These are phyloP conservation scores for Mesocentrotus franciscanus DNA, from an alignment of 53 echinoderm and acorn worm species.

Conservation along the genomic window DNA sequence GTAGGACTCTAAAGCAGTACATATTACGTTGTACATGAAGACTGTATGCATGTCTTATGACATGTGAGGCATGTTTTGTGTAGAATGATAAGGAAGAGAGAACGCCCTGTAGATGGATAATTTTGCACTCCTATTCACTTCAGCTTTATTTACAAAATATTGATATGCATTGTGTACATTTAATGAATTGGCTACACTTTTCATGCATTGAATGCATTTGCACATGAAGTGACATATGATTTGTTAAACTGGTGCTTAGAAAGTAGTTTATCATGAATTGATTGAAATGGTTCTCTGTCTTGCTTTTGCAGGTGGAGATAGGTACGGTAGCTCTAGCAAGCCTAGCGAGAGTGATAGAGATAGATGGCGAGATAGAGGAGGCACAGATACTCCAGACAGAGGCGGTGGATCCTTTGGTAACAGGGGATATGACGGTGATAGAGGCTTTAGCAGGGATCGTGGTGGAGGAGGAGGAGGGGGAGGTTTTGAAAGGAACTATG, in stretches of 20 bases:
- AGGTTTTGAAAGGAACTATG: conserved; percentile 46
- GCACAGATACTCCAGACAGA: conserved; percentile 12
- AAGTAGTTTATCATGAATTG: neutral
- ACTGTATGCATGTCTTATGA: neutral
- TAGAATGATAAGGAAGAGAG: neutral
- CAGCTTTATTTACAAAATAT: neutral
- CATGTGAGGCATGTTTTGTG: neutral
- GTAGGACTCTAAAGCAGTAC: neutral
- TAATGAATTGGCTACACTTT: neutral
- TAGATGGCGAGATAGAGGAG: conserved; percentile 66
- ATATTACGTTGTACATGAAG: neutral
- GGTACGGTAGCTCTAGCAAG: conserved; percentile 46
- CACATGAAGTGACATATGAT: neutral
- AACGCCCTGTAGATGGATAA: neutral
- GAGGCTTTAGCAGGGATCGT: conserved; percentile 62
- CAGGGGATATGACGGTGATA: conserved; percentile 45
- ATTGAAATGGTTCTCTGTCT: neutral
- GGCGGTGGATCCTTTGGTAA: conserved; percentile 43
- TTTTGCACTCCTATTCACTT: neutral
- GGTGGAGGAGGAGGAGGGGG: conserved; percentile 14
- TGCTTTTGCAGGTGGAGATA: conserved; percentile 45
- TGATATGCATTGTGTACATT: neutral
- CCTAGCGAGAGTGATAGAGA: conserved; percentile 73
- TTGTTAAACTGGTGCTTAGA: neutral
- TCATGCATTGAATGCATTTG: neutral